Base-by-base conservation (phyloP, 2,888 invertebrate genomes). In the Rhyacophila evoluta region DNA sequence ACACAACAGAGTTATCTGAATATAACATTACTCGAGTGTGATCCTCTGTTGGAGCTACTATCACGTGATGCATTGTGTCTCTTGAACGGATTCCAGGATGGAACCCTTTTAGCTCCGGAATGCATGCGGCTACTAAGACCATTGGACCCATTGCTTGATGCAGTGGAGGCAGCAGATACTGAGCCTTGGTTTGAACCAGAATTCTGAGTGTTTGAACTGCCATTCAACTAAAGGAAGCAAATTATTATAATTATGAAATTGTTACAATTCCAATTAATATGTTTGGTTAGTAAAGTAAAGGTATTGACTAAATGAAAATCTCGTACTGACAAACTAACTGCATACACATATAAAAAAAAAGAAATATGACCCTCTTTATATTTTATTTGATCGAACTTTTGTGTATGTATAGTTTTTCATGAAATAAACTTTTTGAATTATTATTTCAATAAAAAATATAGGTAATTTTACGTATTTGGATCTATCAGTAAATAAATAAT, bases 31-130 rank as follows among this genome's bases (percentile, higher is more conserved):
- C 88, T 89, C 39, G 90, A 86, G 77, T 91, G 90, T 25, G 90
- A 88, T 74, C 86, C 82, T 86, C 85, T 81, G 86, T 84, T 80
- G 38, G 87, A 85, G 5, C 87, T 90, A 84, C 90, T 92, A 84
- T 90, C 90, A 74, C 92, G 90, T 0, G 90, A 84, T 0, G 89
- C 85, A 1, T 91, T 88, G 83, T 93, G 91, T 72, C 93, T 89
- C 80, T 93, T 91, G 87, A 95, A 95, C 0, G 94, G 94, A 85
- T 94, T 95, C 94, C 94, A 94, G 37, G 91, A 88, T 1, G 92
- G 91, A 79, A 91, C 87, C 1, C 91, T 87, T 1, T 89, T 86
- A 0, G 91, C 87, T 0, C 89, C 88, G 0, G 86, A 86, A 37
- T 87, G 86, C 84, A 89, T 82, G 87, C 84, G 8, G 87, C 86